These are phyloP conservation scores for Pheosia tremula DNA, from an alignment of 2,888 invertebrate species.

Conservation along the genomic window DNA sequence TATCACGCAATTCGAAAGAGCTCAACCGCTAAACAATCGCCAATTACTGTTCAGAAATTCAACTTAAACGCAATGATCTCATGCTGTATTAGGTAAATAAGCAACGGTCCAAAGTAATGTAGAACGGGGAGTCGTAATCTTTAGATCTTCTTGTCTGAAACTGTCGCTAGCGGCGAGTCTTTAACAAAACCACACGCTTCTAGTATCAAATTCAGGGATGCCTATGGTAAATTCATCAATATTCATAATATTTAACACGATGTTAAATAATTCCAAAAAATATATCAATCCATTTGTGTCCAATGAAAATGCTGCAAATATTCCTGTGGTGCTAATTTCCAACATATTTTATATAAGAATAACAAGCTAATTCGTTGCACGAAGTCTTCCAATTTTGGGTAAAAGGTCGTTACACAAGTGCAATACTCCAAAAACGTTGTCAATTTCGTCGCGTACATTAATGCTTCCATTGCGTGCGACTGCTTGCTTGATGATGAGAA, in stretches of 20 bases:
- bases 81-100: slow-evolving; percentile 65
- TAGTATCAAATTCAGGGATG: slow-evolving; percentile 54
- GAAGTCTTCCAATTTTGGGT: background rate
- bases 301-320: no score
- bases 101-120: slow-evolving; percentile 49
- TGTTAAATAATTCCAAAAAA: no score
- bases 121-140: slow-evolving; percentile 58
- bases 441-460: slow-evolving; percentile 18
- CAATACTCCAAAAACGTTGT: slow-evolving; percentile 19
- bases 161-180: slow-evolving; percentile 67
- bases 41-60: slow-evolving; percentile 65
- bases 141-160: slow-evolving; percentile 64
- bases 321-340: no score
- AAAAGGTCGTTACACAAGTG: slow-evolving; percentile 12
- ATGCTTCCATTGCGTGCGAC: slow-evolving; percentile 34
- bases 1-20: slow-evolving; percentile 58
- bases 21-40: slow-evolving; percentile 57
- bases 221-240: slow-evolving; percentile 20
- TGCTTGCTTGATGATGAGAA: slow-evolving; percentile 18
- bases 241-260: slow-evolving; percentile 6
- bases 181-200: slow-evolving; percentile 64
- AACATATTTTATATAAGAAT: no score
- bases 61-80: slow-evolving; percentile 57
- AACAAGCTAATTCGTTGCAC: background rate
- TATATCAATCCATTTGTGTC: no score